These are phyloP conservation scores for Amorpha juglandis DNA, from an alignment of 2,888 invertebrate genomes.

Conservation along the genomic window DNA sequence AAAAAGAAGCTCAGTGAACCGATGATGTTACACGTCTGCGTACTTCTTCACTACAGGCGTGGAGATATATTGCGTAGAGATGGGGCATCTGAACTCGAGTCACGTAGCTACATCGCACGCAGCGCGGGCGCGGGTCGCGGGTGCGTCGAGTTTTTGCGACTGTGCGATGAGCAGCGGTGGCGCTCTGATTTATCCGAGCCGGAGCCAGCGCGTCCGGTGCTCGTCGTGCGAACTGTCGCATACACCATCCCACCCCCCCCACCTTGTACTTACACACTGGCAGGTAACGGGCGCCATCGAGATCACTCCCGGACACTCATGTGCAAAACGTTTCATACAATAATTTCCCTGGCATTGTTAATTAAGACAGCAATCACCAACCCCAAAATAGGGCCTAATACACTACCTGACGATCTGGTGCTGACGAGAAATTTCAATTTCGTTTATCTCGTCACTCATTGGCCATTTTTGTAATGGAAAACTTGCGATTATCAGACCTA, in stretches of 20 bases:
- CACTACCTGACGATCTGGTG: too few relatives aligned
- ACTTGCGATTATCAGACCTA: too few relatives aligned
- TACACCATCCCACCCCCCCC: neutral
- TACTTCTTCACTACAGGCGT: too few relatives aligned
- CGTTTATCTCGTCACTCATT: too few relatives aligned
- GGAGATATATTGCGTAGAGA: neutral
- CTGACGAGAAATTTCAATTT: too few relatives aligned
- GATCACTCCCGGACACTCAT: neutral
- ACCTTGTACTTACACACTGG: neutral
- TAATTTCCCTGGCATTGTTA: neutral
- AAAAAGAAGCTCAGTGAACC: too few relatives aligned
- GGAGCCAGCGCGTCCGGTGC: slow-evolving; percentile 14
- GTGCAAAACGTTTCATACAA: neutral
- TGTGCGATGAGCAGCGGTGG: neutral
- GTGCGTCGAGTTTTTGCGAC: neutral
- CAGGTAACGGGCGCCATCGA: slow-evolving; percentile 1
- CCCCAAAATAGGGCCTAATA: neutral
- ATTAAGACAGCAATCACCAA: neutral
- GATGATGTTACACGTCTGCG: too few relatives aligned
- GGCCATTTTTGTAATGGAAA: too few relatives aligned
- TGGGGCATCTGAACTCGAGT: neutral
- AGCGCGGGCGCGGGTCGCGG: neutral
- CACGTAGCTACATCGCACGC: neutral
- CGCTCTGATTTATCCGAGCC: slow-evolving; percentile 2
- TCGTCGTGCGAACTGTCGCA: slow-evolving; percentile 13